Base-by-base conservation (phyloP, 2,888 invertebrate genomes). In the Proisotoma minuta region DNA sequence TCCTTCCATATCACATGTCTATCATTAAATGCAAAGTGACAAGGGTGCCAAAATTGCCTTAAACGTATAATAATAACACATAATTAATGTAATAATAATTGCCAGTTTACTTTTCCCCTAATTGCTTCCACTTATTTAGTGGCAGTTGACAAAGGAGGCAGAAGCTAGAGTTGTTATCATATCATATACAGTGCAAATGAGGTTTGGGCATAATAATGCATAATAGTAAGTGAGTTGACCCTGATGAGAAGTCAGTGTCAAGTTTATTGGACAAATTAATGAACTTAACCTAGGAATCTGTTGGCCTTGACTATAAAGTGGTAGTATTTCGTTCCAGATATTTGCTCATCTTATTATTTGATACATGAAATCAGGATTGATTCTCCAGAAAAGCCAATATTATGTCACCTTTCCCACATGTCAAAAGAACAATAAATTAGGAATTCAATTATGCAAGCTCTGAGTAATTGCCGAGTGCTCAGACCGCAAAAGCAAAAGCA, bases 181-280 rank as follows among this genome's bases (percentile, higher is more conserved):
- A n/a, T n/a, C n/a, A n/a, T n/a, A n/a, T 43, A n/a, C 20, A 12
- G 18, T 12, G 43, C 18, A 43, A 43, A 43, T 20, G 15, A 43
- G 43, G 15, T 43, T 8, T 34, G n/a, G n/a, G n/a, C n/a, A n/a
- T n/a, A n/a, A n/a, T n/a, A 34, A 15, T 15, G 15, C 8, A 15
- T 15, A 34, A 34, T 34, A 15, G 34, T 15, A 34, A 8, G 28
- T n/a, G 26, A 51, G 27, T 18, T 20, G 51, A 51, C 51, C 51
- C 51, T 51, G 51, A 51, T 51, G 24, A 28, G n/a, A 28, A 51
- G 51, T 51, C 51, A 51, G 26, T 51, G 51, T 51, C 51, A 51
- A 51, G 27, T n/a, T 8, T 28, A 26, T 51, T n/a, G 27, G 51
- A 27, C 51, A 51, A 51, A 51, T 51, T 51, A 24, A 51, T 51